Base-by-base conservation (phyloP, 2,888 invertebrate genomes). In the Alcis repandata region DNA sequence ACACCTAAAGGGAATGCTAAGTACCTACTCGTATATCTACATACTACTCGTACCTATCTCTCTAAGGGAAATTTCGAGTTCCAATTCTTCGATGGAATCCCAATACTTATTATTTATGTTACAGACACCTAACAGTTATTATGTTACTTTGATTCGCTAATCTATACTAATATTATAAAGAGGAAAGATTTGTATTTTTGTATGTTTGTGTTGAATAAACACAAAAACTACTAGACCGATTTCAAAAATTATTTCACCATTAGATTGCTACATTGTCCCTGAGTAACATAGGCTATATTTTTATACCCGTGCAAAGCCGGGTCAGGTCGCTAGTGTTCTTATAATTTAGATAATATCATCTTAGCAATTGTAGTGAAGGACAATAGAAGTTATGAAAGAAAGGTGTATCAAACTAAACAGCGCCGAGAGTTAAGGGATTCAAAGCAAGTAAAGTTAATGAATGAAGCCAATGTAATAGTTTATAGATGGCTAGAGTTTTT, bases 1-100 rank as follows among this genome's bases (percentile, higher is more conserved):
- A 70, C 67, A 73, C 79, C 75, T 78, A 71, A 71, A 72, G 57
- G 60, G 85, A 86, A 85, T 87, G 75, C 70, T 74, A 85, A 87
- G 74, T 77, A 71, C 67, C 71, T 68, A 70, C 70, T 78, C 72
- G 74, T 65, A 59, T 15, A 43, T 33, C 27, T 15, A 27, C 27
- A 27, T 27, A 27, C 27, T 59, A 19, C 20, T 27, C 8, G 13
- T 13, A 49, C 33, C 32, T 49, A 17, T 33, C 33, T 49, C 11
- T 1, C 11, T 8, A 17, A 9, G n/a, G 8, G 9, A 13, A 13
- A 15, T 11, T 41, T 7, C 19, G 19, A 41, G 1, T 17, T 10
- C 41, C 9, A 41, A 45, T 45, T 20, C 13, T 45, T 45, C 11
- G 13, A 22, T 46, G 46, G n/a, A 46, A 22, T 46, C 2, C 1